Conservation (phyloP, 2,113 vertebrate species). For the Oryzias curvinotus region DNA sequence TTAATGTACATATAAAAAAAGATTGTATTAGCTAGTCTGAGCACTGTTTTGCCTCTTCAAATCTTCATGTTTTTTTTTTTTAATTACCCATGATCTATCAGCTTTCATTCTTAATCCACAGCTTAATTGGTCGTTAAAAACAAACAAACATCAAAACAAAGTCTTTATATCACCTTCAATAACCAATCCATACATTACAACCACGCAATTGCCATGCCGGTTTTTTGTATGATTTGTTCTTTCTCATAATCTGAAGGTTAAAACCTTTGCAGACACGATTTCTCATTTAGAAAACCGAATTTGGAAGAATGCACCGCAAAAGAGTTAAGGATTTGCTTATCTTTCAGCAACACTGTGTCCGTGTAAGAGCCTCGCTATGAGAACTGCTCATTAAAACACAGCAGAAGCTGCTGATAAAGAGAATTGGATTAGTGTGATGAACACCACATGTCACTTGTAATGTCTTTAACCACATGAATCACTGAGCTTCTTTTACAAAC, state of each 20-base stretch:
- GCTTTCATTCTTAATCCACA: no score
- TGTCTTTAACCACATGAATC: constrained; percentile 65
- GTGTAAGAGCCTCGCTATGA: constrained; percentile 29
- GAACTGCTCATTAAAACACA: constrained; percentile 54
- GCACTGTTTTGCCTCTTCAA: no score
- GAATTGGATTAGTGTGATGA: constrained; percentile 75
- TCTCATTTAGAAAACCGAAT: background rate
- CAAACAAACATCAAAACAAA: no score
- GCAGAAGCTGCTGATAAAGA: constrained; percentile 66
- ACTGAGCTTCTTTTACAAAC: constrained; percentile 17
- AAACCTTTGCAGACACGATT: background rate
- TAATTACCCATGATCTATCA: no score
- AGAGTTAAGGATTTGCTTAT: constrained; percentile 38
- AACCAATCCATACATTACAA: no score
- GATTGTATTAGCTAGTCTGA: no score
- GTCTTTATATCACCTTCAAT: no score
- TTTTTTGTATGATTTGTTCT: background rate
- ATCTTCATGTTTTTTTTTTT: no score
- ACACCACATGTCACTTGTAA: constrained; percentile 61
- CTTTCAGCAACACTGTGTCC: constrained; percentile 40
- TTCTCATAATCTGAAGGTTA: background rate
- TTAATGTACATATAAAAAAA: no score
- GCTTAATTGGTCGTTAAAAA: no score
- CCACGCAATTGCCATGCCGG: background rate
- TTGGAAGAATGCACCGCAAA: background rate